Conservation (phyloP, 2,797 vertebrate genomes). For the Notamacropus eugenii region DNA sequence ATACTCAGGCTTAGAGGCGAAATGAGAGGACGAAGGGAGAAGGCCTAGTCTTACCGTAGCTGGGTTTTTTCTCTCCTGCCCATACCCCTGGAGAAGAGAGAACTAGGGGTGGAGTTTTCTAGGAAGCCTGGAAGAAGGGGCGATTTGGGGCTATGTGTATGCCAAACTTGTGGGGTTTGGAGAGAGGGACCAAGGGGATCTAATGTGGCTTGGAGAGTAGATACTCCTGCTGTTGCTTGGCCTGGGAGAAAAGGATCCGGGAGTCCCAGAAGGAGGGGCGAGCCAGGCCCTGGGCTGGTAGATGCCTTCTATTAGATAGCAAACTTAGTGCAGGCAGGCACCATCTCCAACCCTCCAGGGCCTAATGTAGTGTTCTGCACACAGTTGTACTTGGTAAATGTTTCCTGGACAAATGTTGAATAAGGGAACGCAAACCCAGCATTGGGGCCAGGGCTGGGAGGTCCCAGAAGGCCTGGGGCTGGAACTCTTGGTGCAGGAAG, state of each 20-base stretch:
- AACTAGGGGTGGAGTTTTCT: background rate
- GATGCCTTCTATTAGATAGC: background rate
- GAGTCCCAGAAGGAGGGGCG: background rate
- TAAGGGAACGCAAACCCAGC: background rate
- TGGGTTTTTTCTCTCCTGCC: background rate
- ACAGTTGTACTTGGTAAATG: background rate
- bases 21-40: background rate
- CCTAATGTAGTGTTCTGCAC: background rate
- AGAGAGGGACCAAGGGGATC: background rate
- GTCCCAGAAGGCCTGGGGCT: background rate
- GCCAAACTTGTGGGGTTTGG: background rate
- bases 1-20: background rate
- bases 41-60: background rate
- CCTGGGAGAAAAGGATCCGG: background rate
- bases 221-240: background rate
- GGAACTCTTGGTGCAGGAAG: background rate
- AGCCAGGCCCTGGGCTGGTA: background rate
- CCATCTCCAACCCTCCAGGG: background rate
- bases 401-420: background rate
- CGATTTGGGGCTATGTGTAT: background rate
- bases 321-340: background rate
- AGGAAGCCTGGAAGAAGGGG: background rate
- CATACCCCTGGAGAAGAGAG: background rate
- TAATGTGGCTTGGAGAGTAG: constrained; percentile 3
- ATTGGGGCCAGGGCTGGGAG: constrained; percentile 29